These are phyloP conservation scores for Harlomillsia oculata DNA, from an alignment of 1,140 invertebrate genomes.

Conservation along the genomic window DNA sequence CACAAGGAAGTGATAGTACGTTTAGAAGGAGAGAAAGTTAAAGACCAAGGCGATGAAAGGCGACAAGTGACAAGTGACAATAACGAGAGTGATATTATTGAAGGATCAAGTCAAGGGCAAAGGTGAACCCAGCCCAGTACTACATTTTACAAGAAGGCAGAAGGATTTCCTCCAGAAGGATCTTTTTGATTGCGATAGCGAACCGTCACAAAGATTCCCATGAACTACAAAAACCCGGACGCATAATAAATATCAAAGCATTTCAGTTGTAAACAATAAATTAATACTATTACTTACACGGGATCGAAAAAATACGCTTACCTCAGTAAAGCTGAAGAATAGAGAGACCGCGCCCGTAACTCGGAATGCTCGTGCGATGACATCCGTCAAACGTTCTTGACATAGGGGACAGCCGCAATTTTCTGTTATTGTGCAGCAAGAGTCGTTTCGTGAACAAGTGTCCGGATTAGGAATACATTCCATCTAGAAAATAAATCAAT, in stretches of 20 bases:
- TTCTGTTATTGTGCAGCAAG: neutral
- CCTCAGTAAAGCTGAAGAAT: slow-evolving; percentile 97
- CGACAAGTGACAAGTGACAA: neutral
- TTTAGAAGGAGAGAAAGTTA: neutral
- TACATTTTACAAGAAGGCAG: slow-evolving; percentile 76
- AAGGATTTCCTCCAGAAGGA: slow-evolving; percentile 77
- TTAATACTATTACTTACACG: neutral
- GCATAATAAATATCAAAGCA: slow-evolving; percentile 10
- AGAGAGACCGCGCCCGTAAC: slow-evolving; percentile 82
- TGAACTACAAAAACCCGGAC: slow-evolving; percentile 63
- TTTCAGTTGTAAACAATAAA: slow-evolving; percentile 6
- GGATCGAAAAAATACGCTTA: slow-evolving; percentile 46
- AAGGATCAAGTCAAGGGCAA: neutral
- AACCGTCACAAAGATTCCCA: slow-evolving; percentile 93
- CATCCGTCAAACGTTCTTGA: slow-evolving; percentile 60
- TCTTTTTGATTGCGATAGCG: slow-evolving; percentile 96
- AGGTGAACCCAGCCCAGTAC: neutral
- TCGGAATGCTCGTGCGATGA: slow-evolving; percentile 78
- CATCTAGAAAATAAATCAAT: too few relatives aligned
- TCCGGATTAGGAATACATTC: too few relatives aligned
- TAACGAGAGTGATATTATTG: neutral
- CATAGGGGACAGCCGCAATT: slow-evolving; percentile 61
- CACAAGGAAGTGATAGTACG: neutral
- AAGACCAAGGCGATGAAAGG: neutral
- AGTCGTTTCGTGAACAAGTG: neutral